phyloP scores from a whole-genome alignment of 2,113 vertebrate genomes.

The Gymnarchus niloticus region DNA sequence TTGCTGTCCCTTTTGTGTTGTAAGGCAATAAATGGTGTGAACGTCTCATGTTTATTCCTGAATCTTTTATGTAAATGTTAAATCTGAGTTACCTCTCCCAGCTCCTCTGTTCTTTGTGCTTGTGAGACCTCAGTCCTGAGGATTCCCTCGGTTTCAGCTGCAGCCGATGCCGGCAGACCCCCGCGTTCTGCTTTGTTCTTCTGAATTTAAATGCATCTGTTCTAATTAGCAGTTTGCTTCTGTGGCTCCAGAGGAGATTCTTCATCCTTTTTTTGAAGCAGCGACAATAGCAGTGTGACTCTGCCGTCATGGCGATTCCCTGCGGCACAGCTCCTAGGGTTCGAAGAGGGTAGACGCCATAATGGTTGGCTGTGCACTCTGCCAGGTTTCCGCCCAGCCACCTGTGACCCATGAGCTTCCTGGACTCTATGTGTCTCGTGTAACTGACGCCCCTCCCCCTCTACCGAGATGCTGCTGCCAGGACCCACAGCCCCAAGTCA shows the following conservation, averaged over 20 bases:
- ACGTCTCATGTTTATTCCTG: not conserved
- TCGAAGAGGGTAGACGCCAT: not conserved
- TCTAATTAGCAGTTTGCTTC: slow-evolving; percentile 33
- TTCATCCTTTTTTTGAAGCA: slow-evolving; percentile 24
- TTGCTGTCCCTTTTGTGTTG: not conserved
- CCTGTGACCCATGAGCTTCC: not conserved
- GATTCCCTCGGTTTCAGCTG: slow-evolving; percentile 20
- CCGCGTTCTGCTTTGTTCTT: slow-evolving; percentile 29
- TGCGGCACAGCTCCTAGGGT: slow-evolving; percentile 20
- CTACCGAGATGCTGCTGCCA: not conserved
- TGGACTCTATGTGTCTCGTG: not conserved
- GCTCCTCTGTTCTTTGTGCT: not conserved
- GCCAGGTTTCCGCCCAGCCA: not conserved
- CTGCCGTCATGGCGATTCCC: slow-evolving; percentile 13
- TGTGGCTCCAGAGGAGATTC: slow-evolving; percentile 22
- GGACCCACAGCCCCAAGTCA: not conserved
- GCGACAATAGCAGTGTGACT: slow-evolving; percentile 6
- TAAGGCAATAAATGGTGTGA: not conserved
- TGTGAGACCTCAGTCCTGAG: not conserved
- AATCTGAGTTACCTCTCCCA: not conserved
- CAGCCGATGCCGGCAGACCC: not conserved
- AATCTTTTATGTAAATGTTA: not conserved
- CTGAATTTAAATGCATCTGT: slow-evolving; percentile 40
- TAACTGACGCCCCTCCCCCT: not conserved
- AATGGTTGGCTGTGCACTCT: not conserved